Conservation (phyloP, 2,888 invertebrate genomes). For the Orthonevra nobilis region DNA sequence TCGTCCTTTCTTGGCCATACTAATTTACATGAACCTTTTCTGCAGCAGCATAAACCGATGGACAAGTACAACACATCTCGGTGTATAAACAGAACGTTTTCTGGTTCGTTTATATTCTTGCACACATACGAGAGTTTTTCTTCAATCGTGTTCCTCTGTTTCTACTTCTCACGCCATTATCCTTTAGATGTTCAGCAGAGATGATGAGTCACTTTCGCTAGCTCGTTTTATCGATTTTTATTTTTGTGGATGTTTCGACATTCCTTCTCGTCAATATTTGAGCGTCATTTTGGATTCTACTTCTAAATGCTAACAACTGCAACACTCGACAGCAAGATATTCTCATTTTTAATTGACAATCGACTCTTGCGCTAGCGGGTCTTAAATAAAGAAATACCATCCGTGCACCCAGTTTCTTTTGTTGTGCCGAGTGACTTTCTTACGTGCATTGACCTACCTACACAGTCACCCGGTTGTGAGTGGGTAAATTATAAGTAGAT, state of each 20-base stretch:
- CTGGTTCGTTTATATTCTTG: conserved; percentile 58
- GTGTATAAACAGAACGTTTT: conserved; percentile 32
- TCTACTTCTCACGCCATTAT: background rate
- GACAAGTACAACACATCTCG: conserved; percentile 4
- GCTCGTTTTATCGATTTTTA: conserved; percentile 72
- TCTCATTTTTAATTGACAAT: no score
- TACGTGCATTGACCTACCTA: conserved; percentile 81
- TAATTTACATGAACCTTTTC: conserved; percentile 61
- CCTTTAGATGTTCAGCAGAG: conserved; percentile 29
- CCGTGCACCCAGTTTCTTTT: conserved; percentile 30
- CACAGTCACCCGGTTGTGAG: conserved; percentile 72
- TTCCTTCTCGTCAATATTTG: conserved; percentile 1
- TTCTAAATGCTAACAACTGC: conserved; percentile 10
- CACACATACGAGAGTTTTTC: conserved; percentile 30
- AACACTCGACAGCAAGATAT: no score
- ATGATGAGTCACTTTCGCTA: conserved; percentile 73
- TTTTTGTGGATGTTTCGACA: conserved; percentile 40
- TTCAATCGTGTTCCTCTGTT: conserved; percentile 4
- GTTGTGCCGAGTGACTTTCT: conserved; percentile 76
- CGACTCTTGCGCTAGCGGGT: no score
- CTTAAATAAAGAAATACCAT: no score
- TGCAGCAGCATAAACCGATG: conserved; percentile 41
- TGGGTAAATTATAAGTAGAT: conserved; percentile 40
- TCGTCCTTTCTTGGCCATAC: conserved; percentile 68
- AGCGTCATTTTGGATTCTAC: background rate